Conservation (phyloP, 2,888 invertebrate species). For the Trissonchulus sp. region DNA sequence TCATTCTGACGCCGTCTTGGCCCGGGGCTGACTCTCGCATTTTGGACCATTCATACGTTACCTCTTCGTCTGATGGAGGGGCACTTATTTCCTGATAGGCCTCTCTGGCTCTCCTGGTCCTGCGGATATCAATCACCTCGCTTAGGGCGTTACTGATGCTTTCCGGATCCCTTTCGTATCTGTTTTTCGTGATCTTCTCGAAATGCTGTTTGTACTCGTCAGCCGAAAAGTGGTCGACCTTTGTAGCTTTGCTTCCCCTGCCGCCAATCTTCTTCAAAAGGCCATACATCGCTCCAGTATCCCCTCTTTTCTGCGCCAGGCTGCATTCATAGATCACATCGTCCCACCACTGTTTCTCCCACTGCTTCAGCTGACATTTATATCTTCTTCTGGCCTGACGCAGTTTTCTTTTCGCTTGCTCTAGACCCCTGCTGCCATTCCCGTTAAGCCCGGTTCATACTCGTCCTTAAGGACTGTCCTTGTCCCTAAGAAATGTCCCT, state of each 20-base stretch:
- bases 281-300: slow-evolving; percentile 2
- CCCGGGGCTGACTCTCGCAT: slow-evolving; percentile 12
- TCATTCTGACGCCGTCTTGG: slow-evolving; percentile 16
- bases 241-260: no score
- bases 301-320: slow-evolving; percentile 9
- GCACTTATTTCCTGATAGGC: not conserved
- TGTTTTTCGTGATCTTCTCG: slow-evolving; percentile 3
- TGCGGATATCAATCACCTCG: slow-evolving; percentile 15
- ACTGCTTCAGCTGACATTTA: no score
- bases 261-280: no score
- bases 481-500: no score
- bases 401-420: not conserved
- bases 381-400: no score
- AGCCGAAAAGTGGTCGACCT: no score
- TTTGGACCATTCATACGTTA: slow-evolving; percentile 15
- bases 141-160: not conserved
- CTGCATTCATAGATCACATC: slow-evolving; percentile 2
- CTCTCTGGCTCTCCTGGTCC: not conserved
- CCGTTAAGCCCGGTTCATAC: no score
- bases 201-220: slow-evolving; percentile 18
- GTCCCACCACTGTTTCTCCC: slow-evolving; percentile 18
- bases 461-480: no score
- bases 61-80: slow-evolving; percentile 7
- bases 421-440: not conserved
- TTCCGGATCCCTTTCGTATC: slow-evolving; percentile 6